Evolutionary conservation across 2,888 invertebrate genomes (phyloP).

Genomic region (Cybosia mesomella): DNA sequence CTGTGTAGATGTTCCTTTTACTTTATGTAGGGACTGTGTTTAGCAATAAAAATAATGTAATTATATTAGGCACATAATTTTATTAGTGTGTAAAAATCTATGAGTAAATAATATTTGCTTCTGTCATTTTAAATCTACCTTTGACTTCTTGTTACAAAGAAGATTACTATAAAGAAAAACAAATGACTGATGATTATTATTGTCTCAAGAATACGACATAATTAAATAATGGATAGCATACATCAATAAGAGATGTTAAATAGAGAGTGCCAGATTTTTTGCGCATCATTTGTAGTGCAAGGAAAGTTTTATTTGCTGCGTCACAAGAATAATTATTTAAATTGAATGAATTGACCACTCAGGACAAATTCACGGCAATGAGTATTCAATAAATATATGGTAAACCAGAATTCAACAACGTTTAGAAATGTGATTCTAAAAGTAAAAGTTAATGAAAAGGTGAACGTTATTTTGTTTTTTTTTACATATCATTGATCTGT

Average conservation of each 20-base stretch:
- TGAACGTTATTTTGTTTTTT: neutral
- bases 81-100: neutral
- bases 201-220: conserved; percentile 10
- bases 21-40: neutral
- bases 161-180: neutral
- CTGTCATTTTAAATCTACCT: neutral
- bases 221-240: conserved; percentile 22
- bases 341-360: neutral
- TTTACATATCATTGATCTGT: neutral
- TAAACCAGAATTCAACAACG: neutral
- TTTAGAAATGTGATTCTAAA: neutral
- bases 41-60: neutral
- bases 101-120: neutral
- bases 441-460: neutral
- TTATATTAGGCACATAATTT: neutral
- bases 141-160: neutral
- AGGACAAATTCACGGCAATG: neutral
- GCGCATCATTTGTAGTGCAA: neutral
- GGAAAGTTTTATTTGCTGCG: conserved; percentile 13
- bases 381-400: conserved; percentile 3
- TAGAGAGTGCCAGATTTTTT: conserved; percentile 15
- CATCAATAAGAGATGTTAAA: conserved; percentile 15
- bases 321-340: conserved; percentile 1
- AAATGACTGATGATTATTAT: conserved; percentile 6
- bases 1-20: conserved; percentile 42